These are phyloP conservation scores for Nebria ingens DNA, from an alignment of 1,140 invertebrate genomes.

Conservation along the genomic window DNA sequence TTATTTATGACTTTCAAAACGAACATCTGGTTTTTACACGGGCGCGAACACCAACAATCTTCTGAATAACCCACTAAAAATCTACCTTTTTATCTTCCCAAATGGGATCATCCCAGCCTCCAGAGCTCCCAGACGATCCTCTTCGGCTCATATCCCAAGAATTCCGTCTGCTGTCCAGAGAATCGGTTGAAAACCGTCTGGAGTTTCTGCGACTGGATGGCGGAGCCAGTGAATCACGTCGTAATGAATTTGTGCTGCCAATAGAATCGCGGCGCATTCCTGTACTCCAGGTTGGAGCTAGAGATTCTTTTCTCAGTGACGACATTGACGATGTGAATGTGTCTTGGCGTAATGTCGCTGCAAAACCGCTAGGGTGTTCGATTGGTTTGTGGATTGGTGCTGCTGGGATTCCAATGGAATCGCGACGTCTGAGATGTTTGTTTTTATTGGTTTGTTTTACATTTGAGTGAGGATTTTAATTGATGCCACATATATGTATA, in stretches of 20 bases:
- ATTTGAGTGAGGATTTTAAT: no score
- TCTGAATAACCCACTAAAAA: not conserved
- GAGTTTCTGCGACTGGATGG: conserved; percentile 23
- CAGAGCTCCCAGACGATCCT: conserved; percentile 44
- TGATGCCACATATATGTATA: no score
- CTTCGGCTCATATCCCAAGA: conserved; percentile 55
- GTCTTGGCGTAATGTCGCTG: conserved; percentile 49
- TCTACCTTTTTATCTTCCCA: conserved; percentile 35
- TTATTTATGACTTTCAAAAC: no score
- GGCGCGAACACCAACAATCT: no score
- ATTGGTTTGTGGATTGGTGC: conserved; percentile 44
- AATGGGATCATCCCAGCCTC: conserved; percentile 42
- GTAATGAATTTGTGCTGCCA: conserved; percentile 31
- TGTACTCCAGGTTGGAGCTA: conserved; percentile 32
- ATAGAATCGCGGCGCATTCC: conserved; percentile 29
- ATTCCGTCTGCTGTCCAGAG: conserved; percentile 54
- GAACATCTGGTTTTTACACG: no score
- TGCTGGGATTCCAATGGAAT: conserved; percentile 44
- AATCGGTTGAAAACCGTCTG: conserved; percentile 57
- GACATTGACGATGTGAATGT: conserved; percentile 44
- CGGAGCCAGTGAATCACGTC: conserved; percentile 27
- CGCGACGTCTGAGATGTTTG: conserved; percentile 41
- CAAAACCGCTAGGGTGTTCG: conserved; percentile 56
- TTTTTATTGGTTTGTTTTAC: no score
- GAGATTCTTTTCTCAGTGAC: conserved; percentile 39